These are phyloP conservation scores for Hypsopygia costalis DNA, from an alignment of 2,888 invertebrate genomes.

Conservation along the genomic window DNA sequence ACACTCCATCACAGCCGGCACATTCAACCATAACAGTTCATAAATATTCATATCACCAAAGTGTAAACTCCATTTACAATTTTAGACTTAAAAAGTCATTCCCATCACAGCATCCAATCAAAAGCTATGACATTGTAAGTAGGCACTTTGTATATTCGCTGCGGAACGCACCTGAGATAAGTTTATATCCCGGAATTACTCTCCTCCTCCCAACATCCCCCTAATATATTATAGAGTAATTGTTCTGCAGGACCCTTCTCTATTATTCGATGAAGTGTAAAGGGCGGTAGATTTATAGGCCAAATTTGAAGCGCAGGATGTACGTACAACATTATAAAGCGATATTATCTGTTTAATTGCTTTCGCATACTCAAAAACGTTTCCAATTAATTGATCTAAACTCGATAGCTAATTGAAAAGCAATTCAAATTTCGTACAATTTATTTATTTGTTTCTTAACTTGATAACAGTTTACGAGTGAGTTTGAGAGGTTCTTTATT, in stretches of 20 bases:
- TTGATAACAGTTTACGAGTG: no score
- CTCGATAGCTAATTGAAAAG: slow-evolving; percentile 3
- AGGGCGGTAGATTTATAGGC: slow-evolving; percentile 65
- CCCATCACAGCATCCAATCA: slow-evolving; percentile 27
- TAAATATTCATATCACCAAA: not conserved
- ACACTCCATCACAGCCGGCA: no score
- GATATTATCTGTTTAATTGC: slow-evolving; percentile 59
- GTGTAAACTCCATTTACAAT: not conserved
- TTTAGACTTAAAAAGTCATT: not conserved
- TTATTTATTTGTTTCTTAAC: no score
- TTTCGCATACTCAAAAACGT: slow-evolving; percentile 26
- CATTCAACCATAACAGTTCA: not conserved
- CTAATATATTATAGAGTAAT: slow-evolving; percentile 61
- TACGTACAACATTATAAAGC: slow-evolving; percentile 42
- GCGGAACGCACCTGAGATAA: slow-evolving; percentile 54
- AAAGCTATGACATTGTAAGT: slow-evolving; percentile 30
- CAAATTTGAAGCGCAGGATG: slow-evolving; percentile 51
- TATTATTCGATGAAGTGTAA: slow-evolving; percentile 70
- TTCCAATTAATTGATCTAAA: slow-evolving; percentile 14
- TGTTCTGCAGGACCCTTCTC: slow-evolving; percentile 60
- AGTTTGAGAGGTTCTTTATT: no score
- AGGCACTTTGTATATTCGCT: slow-evolving; percentile 41
- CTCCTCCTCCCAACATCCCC: slow-evolving; percentile 34
- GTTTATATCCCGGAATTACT: slow-evolving; percentile 53
- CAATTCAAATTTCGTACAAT: not conserved